Evolutionary conservation across 2,113 vertebrate species (phyloP).

Genomic region (Chloroceryle aenea): DNA sequence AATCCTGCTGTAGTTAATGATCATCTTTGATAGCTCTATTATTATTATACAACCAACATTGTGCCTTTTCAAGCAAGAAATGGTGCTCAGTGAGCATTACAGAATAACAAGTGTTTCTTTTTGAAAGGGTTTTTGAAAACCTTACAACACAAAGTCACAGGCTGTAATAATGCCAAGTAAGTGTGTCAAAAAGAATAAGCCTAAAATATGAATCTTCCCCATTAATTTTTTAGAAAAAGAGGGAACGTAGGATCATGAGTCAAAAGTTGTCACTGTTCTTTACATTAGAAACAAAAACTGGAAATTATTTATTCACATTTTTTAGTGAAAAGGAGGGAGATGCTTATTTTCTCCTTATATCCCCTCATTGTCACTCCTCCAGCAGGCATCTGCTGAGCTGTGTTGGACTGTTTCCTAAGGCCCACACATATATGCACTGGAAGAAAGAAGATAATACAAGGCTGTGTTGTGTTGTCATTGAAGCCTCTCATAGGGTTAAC

Average conservation of each 20-base stretch:
- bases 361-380: not conserved
- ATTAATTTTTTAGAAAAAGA: not conserved
- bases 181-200: not conserved
- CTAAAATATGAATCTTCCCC: not conserved
- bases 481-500: not conserved
- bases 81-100: not conserved
- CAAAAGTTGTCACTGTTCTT: not conserved
- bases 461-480: not conserved
- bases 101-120: not conserved
- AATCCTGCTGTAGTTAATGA: not conserved
- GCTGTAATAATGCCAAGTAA: not conserved
- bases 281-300: not conserved
- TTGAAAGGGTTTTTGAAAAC: not conserved
- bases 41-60: not conserved
- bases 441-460: not conserved
- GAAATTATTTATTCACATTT: not conserved
- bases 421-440: fast-evolving
- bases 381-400: not conserved
- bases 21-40: not conserved
- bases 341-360: not conserved
- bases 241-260: not conserved
- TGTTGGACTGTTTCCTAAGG: fast-evolving
- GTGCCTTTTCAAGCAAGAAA: not conserved
- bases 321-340: not conserved
- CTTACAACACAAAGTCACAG: not conserved